Evolutionary conservation across 2,113 vertebrate genomes (phyloP).

Genomic region (Microcebus jonahi): DNA sequence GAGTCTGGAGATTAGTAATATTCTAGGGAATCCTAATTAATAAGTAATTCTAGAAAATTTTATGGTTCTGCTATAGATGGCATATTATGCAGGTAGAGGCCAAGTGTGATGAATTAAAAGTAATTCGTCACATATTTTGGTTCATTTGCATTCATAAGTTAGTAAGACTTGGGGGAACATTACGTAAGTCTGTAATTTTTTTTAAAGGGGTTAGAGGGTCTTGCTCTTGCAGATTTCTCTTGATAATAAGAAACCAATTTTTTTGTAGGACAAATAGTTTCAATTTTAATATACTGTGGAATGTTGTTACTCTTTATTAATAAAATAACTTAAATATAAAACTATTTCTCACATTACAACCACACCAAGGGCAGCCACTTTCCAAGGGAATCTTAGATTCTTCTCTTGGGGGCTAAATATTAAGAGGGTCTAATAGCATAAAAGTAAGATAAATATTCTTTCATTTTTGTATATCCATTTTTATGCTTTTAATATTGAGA

Average conservation of each 20-base stretch:
- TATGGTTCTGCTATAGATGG: not conserved
- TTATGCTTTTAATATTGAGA: not conserved
- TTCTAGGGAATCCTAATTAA: not conserved
- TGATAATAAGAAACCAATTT: not conserved
- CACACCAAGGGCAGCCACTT: not conserved
- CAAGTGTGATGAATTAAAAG: not conserved
- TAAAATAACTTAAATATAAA: not conserved
- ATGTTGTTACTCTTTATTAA: not conserved
- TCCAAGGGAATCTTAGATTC: not conserved
- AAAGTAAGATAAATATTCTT: not conserved
- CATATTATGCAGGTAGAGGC: not conserved
- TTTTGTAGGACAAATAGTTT: not conserved
- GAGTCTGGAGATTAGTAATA: not conserved
- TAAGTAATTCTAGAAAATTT: not conserved
- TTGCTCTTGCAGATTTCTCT: not conserved
- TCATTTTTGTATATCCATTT: not conserved
- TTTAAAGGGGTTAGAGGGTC: not conserved
- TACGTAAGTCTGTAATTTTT: not conserved
- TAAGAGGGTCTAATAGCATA: not conserved
- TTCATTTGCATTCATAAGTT: not conserved
- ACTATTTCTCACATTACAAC: not conserved
- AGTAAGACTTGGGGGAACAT: not conserved
- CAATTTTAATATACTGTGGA: not conserved
- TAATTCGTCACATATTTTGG: not conserved
- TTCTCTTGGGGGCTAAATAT: not conserved